Percentiles rank a stretch among this genome's conserved stretches.
These are phyloP conservation scores for Eriocheir sinensis DNA, from an alignment of 1,140 invertebrate species.

Conservation along the genomic window DNA sequence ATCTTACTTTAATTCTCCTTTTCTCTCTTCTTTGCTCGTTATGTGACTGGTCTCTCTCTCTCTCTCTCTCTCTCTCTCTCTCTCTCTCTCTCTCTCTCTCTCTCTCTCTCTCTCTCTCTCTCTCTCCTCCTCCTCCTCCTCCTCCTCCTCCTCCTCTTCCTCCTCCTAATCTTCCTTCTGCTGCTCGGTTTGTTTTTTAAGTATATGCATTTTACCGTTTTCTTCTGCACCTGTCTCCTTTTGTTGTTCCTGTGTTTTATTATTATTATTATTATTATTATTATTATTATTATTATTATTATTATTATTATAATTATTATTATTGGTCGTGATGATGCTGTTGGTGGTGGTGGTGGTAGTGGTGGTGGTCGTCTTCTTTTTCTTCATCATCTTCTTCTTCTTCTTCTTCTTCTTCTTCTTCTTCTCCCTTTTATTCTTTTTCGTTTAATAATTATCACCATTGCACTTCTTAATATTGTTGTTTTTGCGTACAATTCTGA, in stretches of 20 bases:
- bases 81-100: slow-evolving; percentile 25
- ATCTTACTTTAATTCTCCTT: neutral
- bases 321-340: too few relatives aligned
- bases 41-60: slow-evolving; percentile 31
- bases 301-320: too few relatives aligned
- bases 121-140: neutral
- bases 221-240: neutral
- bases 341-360: too few relatives aligned
- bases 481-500: too few relatives aligned
- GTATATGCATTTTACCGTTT: neutral
- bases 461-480: too few relatives aligned
- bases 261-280: neutral
- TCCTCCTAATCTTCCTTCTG: neutral
- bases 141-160: neutral
- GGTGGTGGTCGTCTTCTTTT: too few relatives aligned
- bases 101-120: neutral
- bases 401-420: too few relatives aligned
- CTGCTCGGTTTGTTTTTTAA: neutral
- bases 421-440: too few relatives aligned
- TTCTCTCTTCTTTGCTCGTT: neutral
- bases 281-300: neutral
- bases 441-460: too few relatives aligned
- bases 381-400: too few relatives aligned
- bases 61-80: neutral
- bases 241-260: neutral